Evolutionary conservation across 2,113 vertebrate species (phyloP).

Genomic region (Peromyscus leucopus): DNA sequence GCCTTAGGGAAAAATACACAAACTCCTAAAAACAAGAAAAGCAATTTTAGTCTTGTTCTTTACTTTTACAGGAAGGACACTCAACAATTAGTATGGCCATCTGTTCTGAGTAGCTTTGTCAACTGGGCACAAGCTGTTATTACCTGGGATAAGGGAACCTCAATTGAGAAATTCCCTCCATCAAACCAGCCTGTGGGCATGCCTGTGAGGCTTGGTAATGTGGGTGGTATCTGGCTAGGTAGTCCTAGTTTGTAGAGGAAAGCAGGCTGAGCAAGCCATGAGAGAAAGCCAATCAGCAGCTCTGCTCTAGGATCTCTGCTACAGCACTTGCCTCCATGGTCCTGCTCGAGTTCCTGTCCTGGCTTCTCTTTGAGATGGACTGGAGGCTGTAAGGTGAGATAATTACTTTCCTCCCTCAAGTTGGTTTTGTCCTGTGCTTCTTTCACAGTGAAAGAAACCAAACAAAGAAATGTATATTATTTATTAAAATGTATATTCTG

Average conservation of each 20-base stretch:
- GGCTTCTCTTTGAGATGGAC: neutral
- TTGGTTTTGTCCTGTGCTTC: neutral
- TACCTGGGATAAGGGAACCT: neutral
- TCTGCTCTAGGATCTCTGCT: neutral
- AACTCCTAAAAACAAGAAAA: conserved; percentile 45
- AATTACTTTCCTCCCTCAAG: neutral
- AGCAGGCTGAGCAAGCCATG: neutral
- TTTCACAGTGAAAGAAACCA: neutral
- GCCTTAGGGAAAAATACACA: neutral
- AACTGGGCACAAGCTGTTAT: neutral
- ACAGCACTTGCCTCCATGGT: neutral
- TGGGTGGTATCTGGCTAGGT: neutral
- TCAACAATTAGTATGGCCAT: neutral
- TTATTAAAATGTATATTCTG: neutral
- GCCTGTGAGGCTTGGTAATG: neutral
- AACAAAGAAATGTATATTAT: neutral
- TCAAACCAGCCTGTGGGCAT: neutral
- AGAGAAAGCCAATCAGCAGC: neutral
- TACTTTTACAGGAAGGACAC: neutral
- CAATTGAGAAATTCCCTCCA: neutral
- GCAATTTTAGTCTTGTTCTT: conserved; percentile 38
- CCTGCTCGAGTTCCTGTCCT: neutral
- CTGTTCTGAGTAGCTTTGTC: neutral
- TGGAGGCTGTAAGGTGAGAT: neutral
- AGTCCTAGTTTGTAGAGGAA: neutral